Conservation (phyloP, 2,113 vertebrate genomes). For the Eulemur macaco region DNA sequence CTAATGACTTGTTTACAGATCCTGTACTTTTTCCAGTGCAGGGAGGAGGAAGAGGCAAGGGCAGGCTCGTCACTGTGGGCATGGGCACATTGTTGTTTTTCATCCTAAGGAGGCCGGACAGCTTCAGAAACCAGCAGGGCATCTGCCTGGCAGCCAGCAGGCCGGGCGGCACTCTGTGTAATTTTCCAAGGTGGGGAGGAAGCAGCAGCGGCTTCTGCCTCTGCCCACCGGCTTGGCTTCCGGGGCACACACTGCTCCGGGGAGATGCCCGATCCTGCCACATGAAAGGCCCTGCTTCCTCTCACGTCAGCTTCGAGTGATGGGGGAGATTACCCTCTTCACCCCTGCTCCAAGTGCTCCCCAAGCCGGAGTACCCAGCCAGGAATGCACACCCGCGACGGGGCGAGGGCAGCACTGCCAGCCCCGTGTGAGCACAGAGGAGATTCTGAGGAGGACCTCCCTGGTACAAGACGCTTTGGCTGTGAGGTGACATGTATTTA, state of each 20-base stretch:
- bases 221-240: slow-evolving; percentile 38
- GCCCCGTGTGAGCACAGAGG: not conserved
- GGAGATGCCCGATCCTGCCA: not conserved
- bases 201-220: not conserved
- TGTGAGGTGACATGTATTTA: not conserved
- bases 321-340: not conserved
- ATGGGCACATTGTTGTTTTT: slow-evolving; percentile 59
- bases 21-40: slow-evolving; percentile 61
- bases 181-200: slow-evolving; percentile 75
- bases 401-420: not conserved
- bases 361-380: not conserved
- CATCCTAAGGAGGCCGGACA: slow-evolving; percentile 34
- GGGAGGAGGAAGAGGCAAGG: slow-evolving; percentile 48
- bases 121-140: slow-evolving; percentile 32
- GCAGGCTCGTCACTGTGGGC: not conserved
- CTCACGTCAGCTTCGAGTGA: not conserved
- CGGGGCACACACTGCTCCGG: slow-evolving; percentile 15
- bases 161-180: slow-evolving; percentile 24
- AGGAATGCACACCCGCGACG: not conserved
- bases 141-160: slow-evolving; percentile 15
- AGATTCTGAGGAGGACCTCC: not conserved
- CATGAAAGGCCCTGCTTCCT: slow-evolving; percentile 29
- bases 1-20: slow-evolving; percentile 78
- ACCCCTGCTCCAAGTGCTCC: not conserved
- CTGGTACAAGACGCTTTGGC: not conserved